Evolutionary conservation across 2,888 invertebrate species (phyloP).

Genomic region (Operophtera brumata): DNA sequence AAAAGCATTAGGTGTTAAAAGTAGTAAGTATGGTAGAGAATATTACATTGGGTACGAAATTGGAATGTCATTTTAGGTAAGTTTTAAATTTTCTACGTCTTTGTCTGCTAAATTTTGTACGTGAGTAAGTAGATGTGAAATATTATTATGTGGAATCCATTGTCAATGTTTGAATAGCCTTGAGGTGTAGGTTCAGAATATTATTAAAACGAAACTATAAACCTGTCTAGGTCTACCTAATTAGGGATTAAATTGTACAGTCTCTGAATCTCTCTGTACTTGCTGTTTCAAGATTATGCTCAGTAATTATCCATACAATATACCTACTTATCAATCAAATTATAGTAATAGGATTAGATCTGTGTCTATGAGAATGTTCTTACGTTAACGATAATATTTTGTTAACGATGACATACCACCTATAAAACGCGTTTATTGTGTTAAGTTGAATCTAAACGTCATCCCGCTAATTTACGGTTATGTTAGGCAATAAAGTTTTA

Average conservation of each 20-base stretch:
- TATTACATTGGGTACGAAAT: background rate
- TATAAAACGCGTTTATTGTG: constrained; percentile 31
- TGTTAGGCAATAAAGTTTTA: constrained; percentile 41
- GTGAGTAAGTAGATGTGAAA: constrained; percentile 23
- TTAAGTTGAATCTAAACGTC: constrained; percentile 27
- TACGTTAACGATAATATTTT: constrained; percentile 14
- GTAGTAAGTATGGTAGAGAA: no score
- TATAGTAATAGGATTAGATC: background rate
- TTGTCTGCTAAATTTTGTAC: constrained; percentile 35
- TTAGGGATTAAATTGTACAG: background rate
- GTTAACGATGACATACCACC: constrained; percentile 24
- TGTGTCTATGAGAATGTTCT: constrained; percentile 8
- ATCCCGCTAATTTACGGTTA: constrained; percentile 41
- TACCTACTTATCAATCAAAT: background rate
- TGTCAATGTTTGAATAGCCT: constrained; percentile 9
- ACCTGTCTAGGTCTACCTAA: no score
- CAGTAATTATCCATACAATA: background rate
- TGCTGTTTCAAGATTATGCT: background rate
- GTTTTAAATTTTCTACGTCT: constrained; percentile 46
- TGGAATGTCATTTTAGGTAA: constrained; percentile 21
- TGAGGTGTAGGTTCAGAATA: background rate
- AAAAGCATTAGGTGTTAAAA: no score
- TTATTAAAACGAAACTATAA: background rate
- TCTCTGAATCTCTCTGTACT: background rate
- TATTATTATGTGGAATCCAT: constrained; percentile 11